phyloP scores from a whole-genome alignment of 2,888 invertebrate genomes.

The Digitonthophagus gazella region DNA sequence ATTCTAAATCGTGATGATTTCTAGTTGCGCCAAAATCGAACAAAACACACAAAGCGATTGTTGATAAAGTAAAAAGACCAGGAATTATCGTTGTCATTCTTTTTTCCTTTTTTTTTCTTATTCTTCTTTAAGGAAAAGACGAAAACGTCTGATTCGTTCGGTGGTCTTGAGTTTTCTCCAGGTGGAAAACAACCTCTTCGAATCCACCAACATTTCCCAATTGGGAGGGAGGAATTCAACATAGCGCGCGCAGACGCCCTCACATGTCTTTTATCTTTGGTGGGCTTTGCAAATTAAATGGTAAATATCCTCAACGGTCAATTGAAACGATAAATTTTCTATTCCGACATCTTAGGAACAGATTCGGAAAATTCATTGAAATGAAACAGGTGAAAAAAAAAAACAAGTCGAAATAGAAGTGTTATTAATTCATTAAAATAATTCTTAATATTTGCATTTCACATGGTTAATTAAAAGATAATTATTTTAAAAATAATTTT shows the following conservation, averaged over 20 bases:
- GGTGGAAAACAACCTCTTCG: not conserved
- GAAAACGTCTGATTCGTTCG: not conserved
- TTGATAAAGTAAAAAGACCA: constrained; percentile 39
- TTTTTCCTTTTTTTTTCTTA: too few relatives aligned
- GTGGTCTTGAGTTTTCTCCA: not conserved
- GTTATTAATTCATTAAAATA: too few relatives aligned
- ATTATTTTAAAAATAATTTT: too few relatives aligned
- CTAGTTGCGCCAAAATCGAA: constrained; percentile 46
- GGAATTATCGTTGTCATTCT: constrained; percentile 15
- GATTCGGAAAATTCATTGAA: not conserved
- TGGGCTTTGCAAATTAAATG: not conserved
- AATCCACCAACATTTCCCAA: constrained; percentile 5
- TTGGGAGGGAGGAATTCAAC: too few relatives aligned
- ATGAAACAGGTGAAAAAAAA: too few relatives aligned
- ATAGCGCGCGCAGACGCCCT: constrained; percentile 42
- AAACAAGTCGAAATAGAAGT: too few relatives aligned
- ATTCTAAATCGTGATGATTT: constrained; percentile 45
- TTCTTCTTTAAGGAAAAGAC: not conserved
- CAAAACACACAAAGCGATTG: constrained; percentile 45
- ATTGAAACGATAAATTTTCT: constrained; percentile 45
- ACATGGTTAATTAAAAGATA: too few relatives aligned
- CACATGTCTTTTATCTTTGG: constrained; percentile 28
- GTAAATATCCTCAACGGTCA: constrained; percentile 30
- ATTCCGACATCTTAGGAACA: constrained; percentile 25
- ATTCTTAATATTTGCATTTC: too few relatives aligned